Conservation (phyloP, 2,113 vertebrate genomes). For the Oreochromis aureus region DNA sequence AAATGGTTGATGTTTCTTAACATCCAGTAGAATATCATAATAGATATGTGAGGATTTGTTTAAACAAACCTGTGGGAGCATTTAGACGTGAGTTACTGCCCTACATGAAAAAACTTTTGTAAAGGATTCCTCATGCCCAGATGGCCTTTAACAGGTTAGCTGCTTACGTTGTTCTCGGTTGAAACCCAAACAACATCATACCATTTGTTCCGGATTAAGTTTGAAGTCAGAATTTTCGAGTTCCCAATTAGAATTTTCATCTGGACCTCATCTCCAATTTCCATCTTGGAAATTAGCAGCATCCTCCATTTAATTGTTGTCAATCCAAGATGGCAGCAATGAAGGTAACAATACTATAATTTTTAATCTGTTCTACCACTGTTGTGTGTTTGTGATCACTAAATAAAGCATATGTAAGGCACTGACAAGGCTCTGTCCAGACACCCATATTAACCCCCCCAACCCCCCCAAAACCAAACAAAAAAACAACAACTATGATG, state of each 20-base stretch:
- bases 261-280: fast-evolving
- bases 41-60: neutral
- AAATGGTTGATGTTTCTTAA: neutral
- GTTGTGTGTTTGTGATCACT: neutral
- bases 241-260: fast-evolving
- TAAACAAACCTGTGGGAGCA: neutral
- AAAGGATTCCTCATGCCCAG: neutral
- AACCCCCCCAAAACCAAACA: fast-evolving
- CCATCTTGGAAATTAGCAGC: neutral
- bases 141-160: neutral
- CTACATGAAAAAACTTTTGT: neutral
- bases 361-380: neutral
- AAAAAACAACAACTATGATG: neutral
- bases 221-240: fast-evolving
- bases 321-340: neutral
- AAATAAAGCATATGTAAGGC: neutral
- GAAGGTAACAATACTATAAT: neutral
- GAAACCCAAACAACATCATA: neutral
- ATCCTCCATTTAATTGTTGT: neutral
- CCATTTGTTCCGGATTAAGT: neutral
- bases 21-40: neutral
- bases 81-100: neutral
- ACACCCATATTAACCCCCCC: neutral
- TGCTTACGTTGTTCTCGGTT: neutral
- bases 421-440: neutral